Percentiles rank a stretch among this genome's conserved stretches.
Evolutionary conservation across 1,140 invertebrate species (phyloP).

Genomic region (Coboldia fuscipes): DNA sequence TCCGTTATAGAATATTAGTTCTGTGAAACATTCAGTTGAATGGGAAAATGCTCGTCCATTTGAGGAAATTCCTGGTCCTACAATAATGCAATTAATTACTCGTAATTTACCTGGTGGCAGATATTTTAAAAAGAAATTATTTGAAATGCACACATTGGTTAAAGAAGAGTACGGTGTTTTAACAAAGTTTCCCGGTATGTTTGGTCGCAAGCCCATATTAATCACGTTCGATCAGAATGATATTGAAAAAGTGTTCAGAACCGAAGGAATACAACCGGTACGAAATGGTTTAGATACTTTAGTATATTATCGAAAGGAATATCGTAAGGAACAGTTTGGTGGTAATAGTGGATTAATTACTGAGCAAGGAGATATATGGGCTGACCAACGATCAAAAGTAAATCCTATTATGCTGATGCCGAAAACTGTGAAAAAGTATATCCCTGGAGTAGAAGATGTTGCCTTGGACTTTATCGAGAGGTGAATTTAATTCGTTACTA

Average conservation of each 20-base stretch:
- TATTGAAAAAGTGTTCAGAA: slow-evolving; percentile 11
- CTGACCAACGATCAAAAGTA: slow-evolving; percentile 12
- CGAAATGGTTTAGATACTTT: slow-evolving; percentile 11
- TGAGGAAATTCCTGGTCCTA: slow-evolving; percentile 11
- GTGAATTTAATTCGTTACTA: too few relatives aligned
- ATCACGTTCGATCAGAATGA: slow-evolving; percentile 14
- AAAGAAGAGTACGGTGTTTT: slow-evolving; percentile 11
- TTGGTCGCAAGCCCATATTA: slow-evolving; percentile 11
- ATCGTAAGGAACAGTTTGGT: slow-evolving; percentile 11
- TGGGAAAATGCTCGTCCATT: slow-evolving; percentile 14
- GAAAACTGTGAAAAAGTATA: slow-evolving; percentile 13
- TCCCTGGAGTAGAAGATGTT: slow-evolving; percentile 10
- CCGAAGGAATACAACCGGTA: slow-evolving; percentile 12
- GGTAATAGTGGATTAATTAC: slow-evolving; percentile 9
- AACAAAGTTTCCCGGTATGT: slow-evolving; percentile 10
- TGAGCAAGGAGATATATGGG: slow-evolving; percentile 15
- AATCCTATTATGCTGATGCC: slow-evolving; percentile 17
- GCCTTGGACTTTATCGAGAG: slow-evolving; percentile 10
- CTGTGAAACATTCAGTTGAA: background rate
- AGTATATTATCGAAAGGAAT: slow-evolving; percentile 12
- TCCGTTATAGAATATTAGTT: background rate
- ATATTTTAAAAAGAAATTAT: slow-evolving; percentile 6
- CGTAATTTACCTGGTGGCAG: slow-evolving; percentile 15
- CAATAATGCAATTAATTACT: slow-evolving; percentile 9
- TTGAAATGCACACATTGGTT: slow-evolving; percentile 7